A percentile compares a stretch with the other conserved stretches of the same genome.
These are phyloP conservation scores for Dichetophora obliterata DNA, from an alignment of 2,888 invertebrate species.

Conservation along the genomic window DNA sequence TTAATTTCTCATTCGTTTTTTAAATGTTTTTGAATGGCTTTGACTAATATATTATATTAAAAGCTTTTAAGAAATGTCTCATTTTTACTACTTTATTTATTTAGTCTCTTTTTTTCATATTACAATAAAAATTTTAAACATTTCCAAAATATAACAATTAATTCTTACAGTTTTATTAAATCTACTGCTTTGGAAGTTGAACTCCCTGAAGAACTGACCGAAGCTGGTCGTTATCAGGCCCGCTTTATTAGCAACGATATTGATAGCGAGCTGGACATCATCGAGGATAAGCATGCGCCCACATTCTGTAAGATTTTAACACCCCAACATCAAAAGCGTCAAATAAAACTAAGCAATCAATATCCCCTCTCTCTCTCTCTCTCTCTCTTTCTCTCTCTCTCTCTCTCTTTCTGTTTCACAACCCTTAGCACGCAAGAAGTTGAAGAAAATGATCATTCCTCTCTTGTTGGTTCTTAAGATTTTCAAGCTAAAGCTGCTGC, in stretches of 20 bases:
- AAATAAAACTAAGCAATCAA: neutral
- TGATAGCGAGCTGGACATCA: constrained; percentile 84
- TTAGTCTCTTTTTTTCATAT: too few relatives aligned
- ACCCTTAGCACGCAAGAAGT: constrained; percentile 80
- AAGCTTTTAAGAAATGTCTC: too few relatives aligned
- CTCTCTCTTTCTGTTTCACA: constrained; percentile 35
- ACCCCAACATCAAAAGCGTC: neutral
- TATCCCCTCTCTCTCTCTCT: too few relatives aligned
- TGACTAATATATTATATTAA: too few relatives aligned
- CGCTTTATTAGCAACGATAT: constrained; percentile 88
- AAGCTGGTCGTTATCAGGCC: constrained; percentile 81
- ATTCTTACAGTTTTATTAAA: constrained; percentile 76
- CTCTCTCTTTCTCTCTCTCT: neutral
- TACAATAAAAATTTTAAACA: too few relatives aligned
- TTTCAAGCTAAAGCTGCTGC: constrained; percentile 85
- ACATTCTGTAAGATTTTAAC: constrained; percentile 79
- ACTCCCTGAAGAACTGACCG: constrained; percentile 82
- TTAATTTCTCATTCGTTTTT: too few relatives aligned
- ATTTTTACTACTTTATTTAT: too few relatives aligned
- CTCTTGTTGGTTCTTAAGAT: constrained; percentile 84
- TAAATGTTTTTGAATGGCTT: too few relatives aligned
- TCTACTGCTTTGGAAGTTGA: constrained; percentile 83
- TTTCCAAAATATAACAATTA: too few relatives aligned
- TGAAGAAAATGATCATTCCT: constrained; percentile 87
- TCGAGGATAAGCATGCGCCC: constrained; percentile 85